Evolutionary conservation across 1,140 invertebrate genomes (phyloP).

Genomic region (Leptinotarsa defecta): DNA sequence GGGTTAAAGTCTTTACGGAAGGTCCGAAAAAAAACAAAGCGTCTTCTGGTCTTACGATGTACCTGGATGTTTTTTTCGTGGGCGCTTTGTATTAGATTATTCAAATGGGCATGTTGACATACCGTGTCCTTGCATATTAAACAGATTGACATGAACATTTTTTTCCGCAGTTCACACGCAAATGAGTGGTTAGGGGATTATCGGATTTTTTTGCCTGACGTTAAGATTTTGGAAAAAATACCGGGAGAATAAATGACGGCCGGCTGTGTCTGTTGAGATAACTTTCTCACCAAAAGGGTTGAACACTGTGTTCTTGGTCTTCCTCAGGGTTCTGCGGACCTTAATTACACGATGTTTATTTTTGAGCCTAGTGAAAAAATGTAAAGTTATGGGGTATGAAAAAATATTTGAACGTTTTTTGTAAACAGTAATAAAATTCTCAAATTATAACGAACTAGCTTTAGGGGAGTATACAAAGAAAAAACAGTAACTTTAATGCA

Average conservation of each 20-base stretch:
- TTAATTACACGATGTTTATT: too few relatives aligned
- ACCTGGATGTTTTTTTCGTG: constrained; percentile 49
- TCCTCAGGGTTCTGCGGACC: background rate
- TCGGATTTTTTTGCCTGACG: background rate
- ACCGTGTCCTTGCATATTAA: constrained; percentile 52
- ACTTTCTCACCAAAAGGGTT: background rate
- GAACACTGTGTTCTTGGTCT: background rate
- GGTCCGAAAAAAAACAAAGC: constrained; percentile 42
- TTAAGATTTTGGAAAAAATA: constrained; percentile 1
- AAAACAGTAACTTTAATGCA: too few relatives aligned
- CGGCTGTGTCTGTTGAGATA: background rate
- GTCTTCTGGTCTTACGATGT: constrained; percentile 38
- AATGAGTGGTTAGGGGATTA: constrained; percentile 23
- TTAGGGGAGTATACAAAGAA: too few relatives aligned
- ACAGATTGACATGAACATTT: constrained; percentile 42
- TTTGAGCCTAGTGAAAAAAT: background rate
- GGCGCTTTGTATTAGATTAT: constrained; percentile 45
- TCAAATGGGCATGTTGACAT: constrained; percentile 51
- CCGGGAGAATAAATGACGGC: background rate
- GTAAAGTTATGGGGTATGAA: background rate
- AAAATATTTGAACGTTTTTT: background rate
- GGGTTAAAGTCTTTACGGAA: constrained; percentile 39
- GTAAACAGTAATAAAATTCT: background rate
- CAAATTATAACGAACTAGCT: background rate
- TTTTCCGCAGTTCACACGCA: constrained; percentile 48